Base-by-base conservation (phyloP, 2,113 vertebrate species). In the Lagopus leucura region DNA sequence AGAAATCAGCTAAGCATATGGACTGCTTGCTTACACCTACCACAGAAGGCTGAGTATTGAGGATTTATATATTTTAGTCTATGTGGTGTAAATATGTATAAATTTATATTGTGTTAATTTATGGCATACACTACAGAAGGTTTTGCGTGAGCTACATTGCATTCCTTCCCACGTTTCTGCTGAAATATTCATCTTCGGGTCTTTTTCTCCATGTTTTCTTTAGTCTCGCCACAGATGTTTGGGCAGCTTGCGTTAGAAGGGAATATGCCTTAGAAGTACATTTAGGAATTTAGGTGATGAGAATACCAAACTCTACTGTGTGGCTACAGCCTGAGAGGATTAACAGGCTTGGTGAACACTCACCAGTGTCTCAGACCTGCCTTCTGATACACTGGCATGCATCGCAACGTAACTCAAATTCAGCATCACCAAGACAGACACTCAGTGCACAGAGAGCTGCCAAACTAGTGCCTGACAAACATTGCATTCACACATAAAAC, bases 81-180 rank as follows among this genome's bases (percentile, higher is more conserved):
- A 96, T 97, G 96, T 98, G 97, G 97, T 98, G 97, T 98, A 98
- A 98, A 98, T 97, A 97, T 98, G 97, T 97, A 98, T 97, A 98
- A 97, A 98, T 98, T 98, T 98, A 98, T 97, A 97, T 97, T 97
- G 98, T 98, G 98, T 96, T 98, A 98, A 98, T 98, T 98, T 98
- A 98, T 98, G 98, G 97, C 97, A 98, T 97, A 97, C 61, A 63
- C 97, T 97, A 96, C 97, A 98, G 97, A 98, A 98, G 98, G 98
- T 96, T 97, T 97, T 97, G 97, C 95, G 90, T 97, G 95, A 98
- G 97, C 96, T 97, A 90, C 95, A 96, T 95, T 95, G 96, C 96
- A 97, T 97, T 97, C 93, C 97, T 97, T 98, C 97, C 97, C 97
- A 98, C 96, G 57, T 97, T 95, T 98, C 95, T 98, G 96, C 96